A percentile compares a stretch with the other conserved stretches of the same genome.
phyloP scores from a whole-genome alignment of 2,113 vertebrate genomes.

The Poeciliopsis retropinna region DNA sequence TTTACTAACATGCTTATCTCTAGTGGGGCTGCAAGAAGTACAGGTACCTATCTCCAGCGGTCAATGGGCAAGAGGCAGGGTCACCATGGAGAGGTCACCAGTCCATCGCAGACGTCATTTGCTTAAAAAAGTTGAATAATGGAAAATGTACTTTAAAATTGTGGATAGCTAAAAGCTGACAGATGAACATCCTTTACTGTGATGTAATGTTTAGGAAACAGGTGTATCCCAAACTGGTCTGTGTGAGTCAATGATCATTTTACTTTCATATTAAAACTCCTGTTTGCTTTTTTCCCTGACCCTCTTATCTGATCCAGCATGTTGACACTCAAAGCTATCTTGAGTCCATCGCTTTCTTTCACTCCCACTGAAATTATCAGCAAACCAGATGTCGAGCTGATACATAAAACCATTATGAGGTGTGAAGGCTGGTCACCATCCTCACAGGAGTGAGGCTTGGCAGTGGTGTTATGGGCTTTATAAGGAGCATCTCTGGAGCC shows the following conservation, averaged over 20 bases:
- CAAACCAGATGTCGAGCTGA: conserved; percentile 48
- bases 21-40: too few relatives aligned
- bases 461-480: conserved; percentile 18
- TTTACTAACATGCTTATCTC: too few relatives aligned
- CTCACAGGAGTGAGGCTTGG: conserved; percentile 44
- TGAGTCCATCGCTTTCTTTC: conserved; percentile 23
- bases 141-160: too few relatives aligned
- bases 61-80: too few relatives aligned
- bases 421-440: conserved; percentile 42
- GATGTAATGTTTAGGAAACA: too few relatives aligned
- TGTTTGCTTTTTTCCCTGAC: not conserved
- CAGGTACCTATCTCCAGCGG: too few relatives aligned
- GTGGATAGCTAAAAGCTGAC: too few relatives aligned
- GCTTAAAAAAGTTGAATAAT: too few relatives aligned
- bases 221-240: not conserved
- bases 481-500: conserved; percentile 28
- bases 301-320: not conserved
- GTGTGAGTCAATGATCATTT: not conserved
- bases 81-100: too few relatives aligned
- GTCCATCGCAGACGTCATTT: too few relatives aligned
- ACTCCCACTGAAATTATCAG: conserved; percentile 25
- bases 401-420: conserved; percentile 41
- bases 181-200: too few relatives aligned
- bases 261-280: not conserved
- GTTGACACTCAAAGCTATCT: conserved; percentile 10